Percentiles rank a stretch among this genome's conserved stretches.
These are phyloP conservation scores for Sparus aurata DNA, from an alignment of 2,797 vertebrate genomes.

Conservation along the genomic window DNA sequence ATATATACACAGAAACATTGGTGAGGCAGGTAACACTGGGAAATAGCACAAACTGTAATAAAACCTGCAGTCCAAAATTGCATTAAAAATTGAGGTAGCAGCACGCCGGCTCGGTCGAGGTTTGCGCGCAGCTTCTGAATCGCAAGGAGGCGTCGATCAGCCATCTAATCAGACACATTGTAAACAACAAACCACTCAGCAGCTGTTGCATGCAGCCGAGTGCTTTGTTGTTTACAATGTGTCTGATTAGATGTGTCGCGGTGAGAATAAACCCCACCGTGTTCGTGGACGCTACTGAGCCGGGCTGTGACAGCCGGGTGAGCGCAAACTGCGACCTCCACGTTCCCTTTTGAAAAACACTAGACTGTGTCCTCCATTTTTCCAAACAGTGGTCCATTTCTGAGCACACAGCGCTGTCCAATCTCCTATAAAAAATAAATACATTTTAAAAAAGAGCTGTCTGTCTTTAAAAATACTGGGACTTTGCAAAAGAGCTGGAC, in stretches of 20 bases:
- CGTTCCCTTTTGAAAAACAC: constrained; percentile 12
- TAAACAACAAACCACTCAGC: constrained; percentile 1
- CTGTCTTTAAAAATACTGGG: constrained; percentile 1
- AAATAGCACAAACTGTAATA: neutral
- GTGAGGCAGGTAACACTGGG: constrained; percentile 4
- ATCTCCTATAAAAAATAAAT: constrained; percentile 16
- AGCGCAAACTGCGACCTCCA: constrained; percentile 19
- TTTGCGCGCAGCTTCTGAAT: constrained; percentile 20
- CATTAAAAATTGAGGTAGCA: constrained; percentile 8
- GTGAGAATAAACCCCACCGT: constrained; percentile 6
- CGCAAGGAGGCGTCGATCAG: constrained; percentile 7
- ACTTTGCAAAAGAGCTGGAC: neutral
- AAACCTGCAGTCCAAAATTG: neutral
- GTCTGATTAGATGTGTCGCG: constrained; percentile 29
- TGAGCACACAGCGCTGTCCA: neutral
- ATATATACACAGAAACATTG: neutral
- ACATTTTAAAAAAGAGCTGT: constrained; percentile 9
- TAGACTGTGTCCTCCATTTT: constrained; percentile 5
- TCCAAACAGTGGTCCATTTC: constrained; percentile 16
- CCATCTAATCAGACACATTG: neutral
- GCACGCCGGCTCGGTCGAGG: neutral
- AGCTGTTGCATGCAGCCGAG: constrained; percentile 18
- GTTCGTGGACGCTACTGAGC: constrained; percentile 13
- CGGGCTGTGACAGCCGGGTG: constrained; percentile 16
- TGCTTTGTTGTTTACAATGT: constrained; percentile 29